A percentile compares a stretch with the other conserved stretches of the same genome.
These are phyloP conservation scores for Montipora capitata DNA, from an alignment of 92 coral and sea anemone species.

Conservation along the genomic window DNA sequence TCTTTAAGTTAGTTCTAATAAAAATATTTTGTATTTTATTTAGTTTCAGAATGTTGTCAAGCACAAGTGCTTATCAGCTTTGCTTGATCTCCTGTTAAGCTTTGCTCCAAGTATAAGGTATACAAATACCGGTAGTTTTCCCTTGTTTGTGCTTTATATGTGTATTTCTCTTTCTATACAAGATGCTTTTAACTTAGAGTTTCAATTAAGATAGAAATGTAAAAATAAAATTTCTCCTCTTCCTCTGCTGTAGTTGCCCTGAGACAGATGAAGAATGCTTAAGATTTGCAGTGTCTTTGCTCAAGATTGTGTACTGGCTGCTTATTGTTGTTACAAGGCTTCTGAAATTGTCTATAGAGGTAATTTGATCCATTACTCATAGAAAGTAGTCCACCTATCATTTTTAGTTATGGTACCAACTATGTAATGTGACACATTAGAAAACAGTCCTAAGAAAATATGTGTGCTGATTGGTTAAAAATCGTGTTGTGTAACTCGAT, in stretches of 20 bases:
- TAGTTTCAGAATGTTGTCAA: constrained; percentile 90
- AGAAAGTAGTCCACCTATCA: neutral
- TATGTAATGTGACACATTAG: no score
- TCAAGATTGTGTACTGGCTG: constrained; percentile 94
- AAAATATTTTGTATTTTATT: neutral
- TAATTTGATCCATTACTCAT: constrained; percentile 15
- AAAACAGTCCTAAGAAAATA: no score
- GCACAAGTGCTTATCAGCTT: constrained; percentile 88
- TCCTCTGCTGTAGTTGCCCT: constrained; percentile 75
- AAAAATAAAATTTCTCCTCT: neutral
- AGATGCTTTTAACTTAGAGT: no score
- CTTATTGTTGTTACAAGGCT: constrained; percentile 90
- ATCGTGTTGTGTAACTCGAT: no score
- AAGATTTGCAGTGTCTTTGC: constrained; percentile 86
- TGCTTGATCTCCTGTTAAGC: constrained; percentile 87
- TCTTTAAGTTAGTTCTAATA: no score
- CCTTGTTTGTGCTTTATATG: no score
- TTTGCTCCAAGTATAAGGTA: constrained; percentile 93
- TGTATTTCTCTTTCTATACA: no score
- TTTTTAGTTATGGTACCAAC: no score
- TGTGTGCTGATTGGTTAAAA: no score
- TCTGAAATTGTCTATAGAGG: constrained; percentile 92
- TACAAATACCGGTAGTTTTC: neutral
- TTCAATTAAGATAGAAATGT: neutral
- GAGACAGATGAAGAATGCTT: constrained; percentile 87